Evolutionary conservation across 1,140 invertebrate species (phyloP), one percentile per base, ranked within the genome.

Genomic region (Ceratina calcarata): DNA sequence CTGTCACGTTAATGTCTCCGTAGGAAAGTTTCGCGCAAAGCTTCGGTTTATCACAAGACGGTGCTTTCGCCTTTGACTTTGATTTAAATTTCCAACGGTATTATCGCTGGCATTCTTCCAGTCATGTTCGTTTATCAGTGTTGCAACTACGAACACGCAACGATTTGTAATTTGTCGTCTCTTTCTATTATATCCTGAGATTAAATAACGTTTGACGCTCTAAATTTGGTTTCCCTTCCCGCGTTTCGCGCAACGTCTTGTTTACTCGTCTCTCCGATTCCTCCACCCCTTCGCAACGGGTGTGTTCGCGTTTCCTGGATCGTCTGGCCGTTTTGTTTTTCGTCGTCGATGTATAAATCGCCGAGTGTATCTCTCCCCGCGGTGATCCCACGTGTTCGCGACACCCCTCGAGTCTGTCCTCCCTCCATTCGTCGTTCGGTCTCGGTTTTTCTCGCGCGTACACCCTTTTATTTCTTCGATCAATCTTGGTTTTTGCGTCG

Each of bases 381-480:
- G 15, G 10, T n/a, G 55, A 7, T 27, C 64, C 12, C 64, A 12
- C 16, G 53, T 15, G 20, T 13, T 22, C 15, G 10, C 27, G 67
- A 16, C 45, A 67, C 22, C 45, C n/a, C 32, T 37, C 51, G 18
- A 22, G 60, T 37, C 32, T 22, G 6, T 6, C 15, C 58, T 13
- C 24, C 37, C 10, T 6, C 37, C 37, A 45, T 7, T 32, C 37
- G 6, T 6, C 32, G 32, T 45, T 45, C 37, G 37, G 37, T 45
- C 37, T 10, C 6, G 10, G 6, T 45, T 45, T 45, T 45, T 45
- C 37, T 45, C 37, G 37, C 62, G 61, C 15, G n/a, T 7, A 4
- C n/a, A 16, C 49, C 57, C 57, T 78, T 78, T 78, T 78, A 78
- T 71, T 78, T 61, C 57, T 61, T 22, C 67, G 72, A 66, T 66